Evolutionary conservation across 2,888 invertebrate species (phyloP).

Genomic region (Merodon equestris): DNA sequence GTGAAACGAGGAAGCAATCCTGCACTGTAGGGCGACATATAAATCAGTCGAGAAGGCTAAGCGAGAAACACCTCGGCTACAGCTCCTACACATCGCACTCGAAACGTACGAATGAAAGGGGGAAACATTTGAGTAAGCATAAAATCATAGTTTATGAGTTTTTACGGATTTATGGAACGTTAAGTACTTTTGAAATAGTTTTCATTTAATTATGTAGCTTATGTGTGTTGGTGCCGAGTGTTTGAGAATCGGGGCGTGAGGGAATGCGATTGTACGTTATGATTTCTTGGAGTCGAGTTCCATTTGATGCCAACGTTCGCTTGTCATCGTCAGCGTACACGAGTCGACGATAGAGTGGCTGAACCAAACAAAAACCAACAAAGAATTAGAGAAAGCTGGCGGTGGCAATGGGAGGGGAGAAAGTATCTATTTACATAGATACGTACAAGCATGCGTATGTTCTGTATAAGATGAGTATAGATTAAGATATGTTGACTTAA

Average conservation of each 20-base stretch:
- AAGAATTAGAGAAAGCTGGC: conserved; percentile 26
- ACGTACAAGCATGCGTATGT: no score
- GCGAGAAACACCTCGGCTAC: conserved; percentile 54
- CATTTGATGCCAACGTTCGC: conserved; percentile 66
- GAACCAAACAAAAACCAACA: conserved; percentile 53
- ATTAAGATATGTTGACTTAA: conserved; percentile 69
- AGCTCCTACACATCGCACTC: conserved; percentile 26
- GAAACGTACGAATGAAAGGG: conserved; percentile 15
- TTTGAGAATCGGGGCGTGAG: conserved; percentile 26
- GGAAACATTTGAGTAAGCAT: conserved; percentile 66
- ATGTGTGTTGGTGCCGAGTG: conserved; percentile 42
- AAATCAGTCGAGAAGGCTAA: conserved; percentile 32
- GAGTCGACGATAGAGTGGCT: conserved; percentile 21
- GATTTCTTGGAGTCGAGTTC: conserved; percentile 65
- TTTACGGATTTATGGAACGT: conserved; percentile 69
- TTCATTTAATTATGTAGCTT: conserved; percentile 69
- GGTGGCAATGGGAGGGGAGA: background rate
- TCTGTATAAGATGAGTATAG: conserved; percentile 28
- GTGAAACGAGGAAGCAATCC: background rate
- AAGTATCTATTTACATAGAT: conserved; percentile 20
- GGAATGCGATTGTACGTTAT: conserved; percentile 61
- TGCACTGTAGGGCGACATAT: conserved; percentile 13
- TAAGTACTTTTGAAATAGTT: conserved; percentile 69
- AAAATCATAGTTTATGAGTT: conserved; percentile 69
- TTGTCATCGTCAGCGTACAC: conserved; percentile 62